phyloP scores from a whole-genome alignment of 2,888 invertebrate genomes.

The Gastracanthus pulcherrimus region DNA sequence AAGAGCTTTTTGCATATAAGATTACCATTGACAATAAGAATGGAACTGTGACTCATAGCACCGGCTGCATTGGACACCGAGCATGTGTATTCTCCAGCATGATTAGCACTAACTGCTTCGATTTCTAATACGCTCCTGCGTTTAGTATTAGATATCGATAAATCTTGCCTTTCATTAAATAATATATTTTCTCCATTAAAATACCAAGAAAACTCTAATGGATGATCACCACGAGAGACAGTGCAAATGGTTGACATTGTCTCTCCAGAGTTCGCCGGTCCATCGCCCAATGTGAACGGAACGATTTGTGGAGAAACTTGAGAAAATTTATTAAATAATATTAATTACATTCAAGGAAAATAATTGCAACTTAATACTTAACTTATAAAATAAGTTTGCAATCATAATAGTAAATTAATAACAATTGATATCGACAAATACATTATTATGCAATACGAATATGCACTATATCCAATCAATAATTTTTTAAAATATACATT shows the following conservation, averaged over 20 bases:
- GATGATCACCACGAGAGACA: constrained; percentile 86
- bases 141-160: constrained; percentile 77
- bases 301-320: constrained; percentile 86
- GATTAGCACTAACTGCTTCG: constrained; percentile 83
- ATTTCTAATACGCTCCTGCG: constrained; percentile 83
- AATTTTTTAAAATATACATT: too few relatives aligned
- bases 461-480: too few relatives aligned
- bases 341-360: too few relatives aligned
- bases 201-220: constrained; percentile 86
- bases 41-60: constrained; percentile 82
- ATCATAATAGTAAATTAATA: too few relatives aligned
- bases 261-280: constrained; percentile 84
- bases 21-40: constrained; percentile 87
- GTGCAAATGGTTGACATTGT: constrained; percentile 84
- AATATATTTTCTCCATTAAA: constrained; percentile 82
- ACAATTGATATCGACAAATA: too few relatives aligned
- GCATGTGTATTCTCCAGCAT: constrained; percentile 88
- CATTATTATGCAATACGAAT: too few relatives aligned
- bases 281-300: constrained; percentile 83
- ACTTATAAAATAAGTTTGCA: too few relatives aligned
- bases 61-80: constrained; percentile 87
- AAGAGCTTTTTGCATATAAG: neutral
- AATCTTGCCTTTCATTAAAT: constrained; percentile 70
- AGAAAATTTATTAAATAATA: too few relatives aligned
- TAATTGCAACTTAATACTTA: too few relatives aligned